Percentiles rank a stretch among this genome's conserved stretches.
Evolutionary conservation across 2,888 invertebrate species (phyloP).

Genomic region (Drosophila parthenogenetica): DNA sequence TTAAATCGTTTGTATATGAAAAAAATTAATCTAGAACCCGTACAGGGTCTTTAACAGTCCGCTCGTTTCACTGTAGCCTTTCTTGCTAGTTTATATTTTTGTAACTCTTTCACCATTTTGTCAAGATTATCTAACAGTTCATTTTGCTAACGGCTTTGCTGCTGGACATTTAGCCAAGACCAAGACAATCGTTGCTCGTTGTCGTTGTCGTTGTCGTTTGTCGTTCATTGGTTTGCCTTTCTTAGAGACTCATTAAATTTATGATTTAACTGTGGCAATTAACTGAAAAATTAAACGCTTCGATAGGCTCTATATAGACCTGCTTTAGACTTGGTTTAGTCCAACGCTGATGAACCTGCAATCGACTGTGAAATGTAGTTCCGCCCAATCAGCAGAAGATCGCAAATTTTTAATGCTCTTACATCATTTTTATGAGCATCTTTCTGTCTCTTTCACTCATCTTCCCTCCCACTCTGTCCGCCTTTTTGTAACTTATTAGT

Average conservation of each 20-base stretch:
- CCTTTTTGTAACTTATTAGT: neutral
- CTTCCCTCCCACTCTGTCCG: neutral
- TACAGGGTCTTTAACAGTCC: too few species aligned
- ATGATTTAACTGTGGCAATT: constrained; percentile 75
- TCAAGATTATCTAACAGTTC: constrained; percentile 74
- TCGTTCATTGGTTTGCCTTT: constrained; percentile 50
- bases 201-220: constrained; percentile 7
- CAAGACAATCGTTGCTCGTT: constrained; percentile 19
- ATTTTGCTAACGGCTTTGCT: constrained; percentile 71
- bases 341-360: constrained; percentile 20
- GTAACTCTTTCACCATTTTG: constrained; percentile 28
- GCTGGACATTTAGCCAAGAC: constrained; percentile 47
- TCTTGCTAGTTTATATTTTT: neutral
- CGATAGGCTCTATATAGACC: constrained; percentile 45
- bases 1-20: too few species aligned
- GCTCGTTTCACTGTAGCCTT: too few species aligned
- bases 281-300: constrained; percentile 76
- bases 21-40: too few species aligned
- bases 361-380: constrained; percentile 58
- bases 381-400: constrained; percentile 42
- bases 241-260: constrained; percentile 67
- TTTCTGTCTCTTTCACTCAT: neutral
- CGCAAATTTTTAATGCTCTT: constrained; percentile 34
- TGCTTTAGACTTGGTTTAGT: neutral
- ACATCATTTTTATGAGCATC: constrained; percentile 44